Base-by-base conservation (phyloP, 2,797 vertebrate genomes). In the Alcedo atthis region DNA sequence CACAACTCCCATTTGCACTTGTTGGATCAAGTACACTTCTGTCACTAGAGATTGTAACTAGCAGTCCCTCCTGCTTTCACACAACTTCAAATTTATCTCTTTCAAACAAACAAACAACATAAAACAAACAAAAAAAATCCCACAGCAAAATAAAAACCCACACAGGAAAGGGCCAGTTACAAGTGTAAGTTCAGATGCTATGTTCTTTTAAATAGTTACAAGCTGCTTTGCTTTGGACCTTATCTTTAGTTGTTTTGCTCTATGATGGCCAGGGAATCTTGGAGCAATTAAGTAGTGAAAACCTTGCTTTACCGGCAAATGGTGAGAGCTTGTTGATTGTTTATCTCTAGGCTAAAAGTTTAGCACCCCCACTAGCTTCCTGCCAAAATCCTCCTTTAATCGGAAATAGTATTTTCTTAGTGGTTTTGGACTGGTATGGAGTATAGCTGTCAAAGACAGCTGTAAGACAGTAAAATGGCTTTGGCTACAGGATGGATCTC, bases 231-330 rank as follows among this genome's bases (percentile, higher is more conserved):
- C 32, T 58, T 71, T 63, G 71, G 63, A 79, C 40, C 55, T 80
- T n/a, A 33, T 70, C 35, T 55, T 63, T 17, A 85, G 57, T 18
- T 9, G 53, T 74, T 77, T 82, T 80, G 57, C 40, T 82, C 74
- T 48, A 61, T 30, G 37, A 37, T 46, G 58, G 83, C 43, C 45
- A 64, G 64, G 49, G 73, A 83, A 63, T 85, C 58, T 70, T 43
- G 54, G 51, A 85, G 22, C 51, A 90, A 70, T 80, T 76, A 71
- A 90, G 37, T 8, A 85, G 25, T 19, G 6, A 89, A 87, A 87
- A 25, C 55, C 94, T 71, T 90, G 84, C 78, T 85, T 95, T 91
- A 93, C 85, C 37, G 89, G 62, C 76, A 75, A 95, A 57, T 5
- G 35, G 25, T 28, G n/a, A 92, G 46, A 76, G 22, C 49, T 64